Conservation (phyloP, 2,888 invertebrate genomes). For the Toxonevra muliebris region DNA sequence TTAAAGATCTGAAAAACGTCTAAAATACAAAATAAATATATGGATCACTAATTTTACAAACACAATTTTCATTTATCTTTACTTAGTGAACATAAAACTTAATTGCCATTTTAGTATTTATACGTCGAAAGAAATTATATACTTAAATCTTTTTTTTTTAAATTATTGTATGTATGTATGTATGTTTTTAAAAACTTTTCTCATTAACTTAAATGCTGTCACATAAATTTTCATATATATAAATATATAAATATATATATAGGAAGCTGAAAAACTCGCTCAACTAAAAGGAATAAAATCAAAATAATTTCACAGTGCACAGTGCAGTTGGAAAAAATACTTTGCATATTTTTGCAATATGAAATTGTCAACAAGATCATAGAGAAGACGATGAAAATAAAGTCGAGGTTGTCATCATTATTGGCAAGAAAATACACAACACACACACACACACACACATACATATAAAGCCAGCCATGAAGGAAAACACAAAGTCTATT, state of each 20-base stretch:
- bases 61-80: too few relatives aligned
- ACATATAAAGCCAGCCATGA: slow-evolving; percentile 7
- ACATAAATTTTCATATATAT: not conserved
- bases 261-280: not conserved
- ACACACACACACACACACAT: slow-evolving; percentile 15
- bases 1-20: too few relatives aligned
- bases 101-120: too few relatives aligned
- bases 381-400: slow-evolving; percentile 48
- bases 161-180: too few relatives aligned
- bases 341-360: slow-evolving; percentile 54
- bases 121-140: too few relatives aligned
- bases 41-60: too few relatives aligned
- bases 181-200: too few relatives aligned
- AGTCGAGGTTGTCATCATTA: slow-evolving; percentile 57
- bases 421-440: slow-evolving; percentile 31
- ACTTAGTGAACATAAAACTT: too few relatives aligned
- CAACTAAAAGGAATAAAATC: not conserved
- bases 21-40: too few relatives aligned
- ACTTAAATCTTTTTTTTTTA: not conserved
- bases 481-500: slow-evolving; percentile 2
- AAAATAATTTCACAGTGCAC: too few relatives aligned
- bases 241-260: too few relatives aligned
- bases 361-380: slow-evolving; percentile 60
- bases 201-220: not conserved
- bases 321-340: slow-evolving; percentile 49